Conservation (phyloP, 2,797 vertebrate species). For the Falco naumanni region DNA sequence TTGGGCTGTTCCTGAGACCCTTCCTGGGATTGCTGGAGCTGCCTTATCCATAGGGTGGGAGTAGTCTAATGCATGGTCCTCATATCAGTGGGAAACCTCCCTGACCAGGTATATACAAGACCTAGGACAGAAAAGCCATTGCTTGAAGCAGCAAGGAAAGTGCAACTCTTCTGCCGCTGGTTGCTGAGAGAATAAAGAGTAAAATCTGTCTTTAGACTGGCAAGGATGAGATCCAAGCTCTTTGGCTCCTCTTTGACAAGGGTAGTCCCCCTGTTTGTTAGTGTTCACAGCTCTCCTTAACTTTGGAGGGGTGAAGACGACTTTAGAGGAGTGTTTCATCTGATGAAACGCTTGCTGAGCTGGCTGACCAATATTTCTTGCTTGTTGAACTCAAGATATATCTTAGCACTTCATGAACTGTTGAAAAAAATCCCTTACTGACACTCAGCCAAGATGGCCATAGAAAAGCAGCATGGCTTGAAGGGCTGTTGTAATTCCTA, state of each 20-base stretch:
- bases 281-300: neutral
- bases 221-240: neutral
- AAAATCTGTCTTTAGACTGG: neutral
- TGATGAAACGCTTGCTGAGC: neutral
- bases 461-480: conserved; percentile 2
- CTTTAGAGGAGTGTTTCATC: neutral
- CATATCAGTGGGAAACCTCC: neutral
- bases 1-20: neutral
- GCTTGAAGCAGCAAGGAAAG: neutral
- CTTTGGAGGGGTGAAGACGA: neutral
- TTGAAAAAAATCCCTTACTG: conserved; percentile 34
- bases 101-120: neutral
- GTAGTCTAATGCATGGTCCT: neutral
- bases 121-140: neutral
- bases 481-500: conserved; percentile 4
- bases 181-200: neutral
- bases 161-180: neutral
- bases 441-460: neutral
- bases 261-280: neutral
- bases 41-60: neutral
- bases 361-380: neutral
- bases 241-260: neutral
- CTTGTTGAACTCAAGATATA: neutral
- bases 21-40: neutral
- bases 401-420: conserved; percentile 23